These are phyloP conservation scores for Polydrusus pterygomalis DNA, from an alignment of 2,888 invertebrate genomes.

Conservation along the genomic window DNA sequence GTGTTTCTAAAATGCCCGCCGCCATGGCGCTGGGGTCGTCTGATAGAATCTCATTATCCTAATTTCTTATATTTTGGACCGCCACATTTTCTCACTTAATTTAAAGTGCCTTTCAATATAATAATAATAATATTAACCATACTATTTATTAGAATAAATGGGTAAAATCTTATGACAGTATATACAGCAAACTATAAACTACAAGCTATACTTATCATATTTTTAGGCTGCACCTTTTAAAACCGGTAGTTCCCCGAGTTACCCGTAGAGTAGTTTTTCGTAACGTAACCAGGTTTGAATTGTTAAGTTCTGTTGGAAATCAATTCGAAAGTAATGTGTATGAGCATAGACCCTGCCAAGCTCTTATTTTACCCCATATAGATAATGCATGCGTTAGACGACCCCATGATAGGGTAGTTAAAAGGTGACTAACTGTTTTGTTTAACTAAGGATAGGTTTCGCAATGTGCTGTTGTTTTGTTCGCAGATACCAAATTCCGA, in stretches of 20 bases:
- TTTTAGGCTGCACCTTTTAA: conserved; percentile 49
- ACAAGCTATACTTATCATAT: conserved; percentile 11
- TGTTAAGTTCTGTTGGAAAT: conserved; percentile 43
- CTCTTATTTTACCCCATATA: conserved; percentile 47
- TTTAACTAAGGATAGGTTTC: neutral
- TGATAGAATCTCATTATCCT: no score
- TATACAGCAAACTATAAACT: neutral
- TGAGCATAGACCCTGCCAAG: conserved; percentile 47
- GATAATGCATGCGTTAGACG: conserved; percentile 11
- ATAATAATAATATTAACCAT: no score
- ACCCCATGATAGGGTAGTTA: conserved; percentile 29
- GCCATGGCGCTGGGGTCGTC: no score
- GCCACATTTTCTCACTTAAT: no score
- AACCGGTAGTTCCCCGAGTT: conserved; percentile 42
- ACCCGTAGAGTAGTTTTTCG: conserved; percentile 52
- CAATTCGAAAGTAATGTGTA: conserved; percentile 37
- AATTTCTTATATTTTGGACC: no score
- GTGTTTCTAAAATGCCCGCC: no score
- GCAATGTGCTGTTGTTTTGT: no score
- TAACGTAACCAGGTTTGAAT: conserved; percentile 48
- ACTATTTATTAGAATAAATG: neutral
- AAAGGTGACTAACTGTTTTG: conserved; percentile 47
- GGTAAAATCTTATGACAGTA: neutral
- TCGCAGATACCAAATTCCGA: no score
- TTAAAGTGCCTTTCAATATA: no score